phyloP scores from a whole-genome alignment of 2,888 invertebrate species.

The Cerceris rybyensis region DNA sequence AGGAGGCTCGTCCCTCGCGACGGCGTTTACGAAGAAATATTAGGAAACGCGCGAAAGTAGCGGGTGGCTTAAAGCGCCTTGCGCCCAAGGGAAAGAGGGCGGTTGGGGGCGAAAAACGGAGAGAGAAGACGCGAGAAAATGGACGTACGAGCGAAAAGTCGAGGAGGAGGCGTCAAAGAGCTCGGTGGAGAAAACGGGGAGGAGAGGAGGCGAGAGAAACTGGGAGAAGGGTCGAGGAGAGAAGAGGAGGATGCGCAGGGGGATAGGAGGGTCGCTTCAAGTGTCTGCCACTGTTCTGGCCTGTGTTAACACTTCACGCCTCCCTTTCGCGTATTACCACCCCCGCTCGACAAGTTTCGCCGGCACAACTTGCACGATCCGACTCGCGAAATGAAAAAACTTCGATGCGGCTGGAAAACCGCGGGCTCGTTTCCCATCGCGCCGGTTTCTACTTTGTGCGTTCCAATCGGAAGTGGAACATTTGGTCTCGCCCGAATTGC shows the following conservation, averaged over 20 bases:
- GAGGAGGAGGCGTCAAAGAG: conserved; percentile 52
- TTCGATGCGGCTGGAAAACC: neutral
- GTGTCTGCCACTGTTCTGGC: conserved; percentile 70
- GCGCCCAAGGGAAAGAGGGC: neutral
- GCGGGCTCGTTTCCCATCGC: too few species aligned
- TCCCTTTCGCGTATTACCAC: conserved; percentile 74
- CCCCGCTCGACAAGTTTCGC: conserved; percentile 65
- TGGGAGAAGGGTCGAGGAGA: conserved; percentile 31
- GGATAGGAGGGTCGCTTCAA: conserved; percentile 64
- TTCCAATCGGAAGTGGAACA: neutral
- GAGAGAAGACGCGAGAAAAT: conserved; percentile 5
- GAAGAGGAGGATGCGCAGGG: conserved; percentile 25
- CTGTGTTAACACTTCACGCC: conserved; percentile 76
- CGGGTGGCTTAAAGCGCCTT: conserved; percentile 15
- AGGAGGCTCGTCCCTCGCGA: conserved; percentile 3
- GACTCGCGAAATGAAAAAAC: conserved; percentile 60
- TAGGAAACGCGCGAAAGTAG: conserved; percentile 29
- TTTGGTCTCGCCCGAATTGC: too few species aligned
- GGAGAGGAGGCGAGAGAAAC: conserved; percentile 23
- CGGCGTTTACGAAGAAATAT: conserved; percentile 24
- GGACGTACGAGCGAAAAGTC: conserved; percentile 43
- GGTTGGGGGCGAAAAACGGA: neutral
- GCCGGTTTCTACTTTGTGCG: too few species aligned
- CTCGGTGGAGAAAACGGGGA: conserved; percentile 12
- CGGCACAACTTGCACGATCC: conserved; percentile 63